Percentiles rank a stretch among this genome's conserved stretches.
Conservation (phyloP, 2,113 vertebrate genomes). For the Ceyx margarethae region DNA sequence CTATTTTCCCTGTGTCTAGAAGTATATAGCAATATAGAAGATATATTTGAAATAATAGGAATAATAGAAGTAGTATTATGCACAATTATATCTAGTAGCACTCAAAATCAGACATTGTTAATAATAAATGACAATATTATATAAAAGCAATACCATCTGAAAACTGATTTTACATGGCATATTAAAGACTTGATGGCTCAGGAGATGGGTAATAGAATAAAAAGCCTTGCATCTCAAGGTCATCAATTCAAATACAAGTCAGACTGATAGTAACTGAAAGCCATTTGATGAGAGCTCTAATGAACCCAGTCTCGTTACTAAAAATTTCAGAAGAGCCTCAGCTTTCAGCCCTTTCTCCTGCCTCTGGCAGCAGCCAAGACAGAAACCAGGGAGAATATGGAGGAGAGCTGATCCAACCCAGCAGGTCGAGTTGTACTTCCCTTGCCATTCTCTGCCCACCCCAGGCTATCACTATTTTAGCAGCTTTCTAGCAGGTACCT, state of each 20-base stretch:
- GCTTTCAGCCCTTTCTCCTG: not conserved
- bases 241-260: slow-evolving; percentile 59
- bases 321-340: slow-evolving; percentile 8
- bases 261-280: slow-evolving; percentile 38
- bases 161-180: slow-evolving; percentile 64
- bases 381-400: not conserved
- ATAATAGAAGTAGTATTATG: slow-evolving; percentile 7
- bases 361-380: not conserved
- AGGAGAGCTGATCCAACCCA: not conserved
- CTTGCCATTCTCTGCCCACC: accelerated
- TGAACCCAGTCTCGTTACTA: not conserved
- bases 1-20: slow-evolving; percentile 2
- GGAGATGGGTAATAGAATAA: slow-evolving; percentile 61
- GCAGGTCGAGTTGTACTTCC: not conserved
- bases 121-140: slow-evolving; percentile 40
- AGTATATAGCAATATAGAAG: not conserved
- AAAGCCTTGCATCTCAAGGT: slow-evolving; percentile 67
- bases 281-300: slow-evolving; percentile 27
- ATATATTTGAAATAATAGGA: slow-evolving; percentile 26
- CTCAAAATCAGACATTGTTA: slow-evolving; percentile 48
- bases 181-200: slow-evolving; percentile 64
- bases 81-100: slow-evolving; percentile 23
- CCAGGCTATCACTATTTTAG: not conserved
- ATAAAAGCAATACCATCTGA: slow-evolving; percentile 38
- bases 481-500: not conserved